Base-by-base conservation (phyloP, 2,888 invertebrate species). In the Torymus aiolomorphi region DNA sequence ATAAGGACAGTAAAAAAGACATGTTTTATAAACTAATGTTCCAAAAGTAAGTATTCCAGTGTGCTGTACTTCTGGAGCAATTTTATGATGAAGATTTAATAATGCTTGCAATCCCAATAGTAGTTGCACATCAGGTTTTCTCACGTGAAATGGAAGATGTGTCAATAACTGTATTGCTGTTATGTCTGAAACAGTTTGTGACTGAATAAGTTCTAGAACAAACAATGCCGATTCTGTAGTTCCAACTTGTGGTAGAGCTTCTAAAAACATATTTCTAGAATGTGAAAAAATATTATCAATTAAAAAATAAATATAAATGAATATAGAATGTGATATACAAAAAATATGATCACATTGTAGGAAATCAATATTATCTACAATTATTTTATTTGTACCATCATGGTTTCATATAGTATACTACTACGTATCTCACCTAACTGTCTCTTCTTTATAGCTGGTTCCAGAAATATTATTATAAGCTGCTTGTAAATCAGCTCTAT, bases 371-470 rank as follows among this genome's bases (percentile, higher is more conserved):
- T 42, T 42, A 8, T 42, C 5, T 42, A 8, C 42, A 42, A 42
- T 67, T 51, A 24, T 61, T 14, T 20, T 24, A 74, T 42, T 62
- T n/a, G 12, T 51, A 51, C 56, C 20, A 13, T 56, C 10, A 51
- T 8, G 42, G 8, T 42, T 42, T 42, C 42, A 42, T 42, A 42
- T 42, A 42, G 42, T 42, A 8, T 42, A 16, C n/a, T 61, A 56
- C 31, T 73, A 42, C 12, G 62, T 18, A 31, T 54, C 52, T 16
- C 84, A 91, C 91, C 91, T 92, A 31, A 94, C 93, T 0, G 95
- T 95, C 88, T 95, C 95, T 88, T 95, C 92, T 49, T 94, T 93
- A 85, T 95, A 95, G 83, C 95, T 95, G 2, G 95, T 95, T 0
- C 95, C 95, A 10, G 89, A 88, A 67, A 89, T 88, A 74, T 86